These are phyloP conservation scores for Sciurus carolinensis DNA, from an alignment of 2,797 vertebrate species.

Conservation along the genomic window DNA sequence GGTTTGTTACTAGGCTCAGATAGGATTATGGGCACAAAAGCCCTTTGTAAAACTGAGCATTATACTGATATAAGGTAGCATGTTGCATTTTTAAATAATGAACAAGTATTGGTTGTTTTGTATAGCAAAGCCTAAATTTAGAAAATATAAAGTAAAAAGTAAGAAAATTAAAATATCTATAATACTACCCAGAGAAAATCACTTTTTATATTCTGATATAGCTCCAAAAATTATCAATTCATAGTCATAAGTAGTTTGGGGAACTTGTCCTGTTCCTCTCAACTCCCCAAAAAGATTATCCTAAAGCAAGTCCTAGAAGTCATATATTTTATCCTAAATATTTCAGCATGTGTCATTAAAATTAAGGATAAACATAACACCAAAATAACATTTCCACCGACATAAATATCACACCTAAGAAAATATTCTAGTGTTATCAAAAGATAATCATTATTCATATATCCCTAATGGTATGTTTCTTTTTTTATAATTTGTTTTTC, in stretches of 20 bases:
- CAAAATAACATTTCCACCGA: too few relatives aligned
- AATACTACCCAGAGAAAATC: too few relatives aligned
- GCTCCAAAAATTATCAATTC: too few relatives aligned
- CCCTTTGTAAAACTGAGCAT: background rate
- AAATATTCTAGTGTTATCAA: background rate
- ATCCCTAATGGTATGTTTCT: background rate
- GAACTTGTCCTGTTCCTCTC: background rate
- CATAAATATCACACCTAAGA: background rate
- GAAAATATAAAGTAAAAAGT: too few relatives aligned
- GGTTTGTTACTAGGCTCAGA: background rate
- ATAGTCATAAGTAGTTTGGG: too few relatives aligned
- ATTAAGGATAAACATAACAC: background rate
- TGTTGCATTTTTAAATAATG: conserved; percentile 40
- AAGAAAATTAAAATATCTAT: too few relatives aligned
- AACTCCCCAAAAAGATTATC: background rate
- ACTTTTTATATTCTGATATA: too few relatives aligned
- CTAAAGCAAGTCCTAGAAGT: background rate
- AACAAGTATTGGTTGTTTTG: too few relatives aligned
- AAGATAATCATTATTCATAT: conserved; percentile 18
- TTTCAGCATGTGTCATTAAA: background rate
- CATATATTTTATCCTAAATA: conserved; percentile 19
- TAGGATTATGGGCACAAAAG: background rate
- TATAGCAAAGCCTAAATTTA: too few relatives aligned
- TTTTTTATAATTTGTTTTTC: conserved; percentile 9
- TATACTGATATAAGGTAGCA: background rate